Conservation (phyloP, 2,113 vertebrate species). For the Caloenas nicobarica region DNA sequence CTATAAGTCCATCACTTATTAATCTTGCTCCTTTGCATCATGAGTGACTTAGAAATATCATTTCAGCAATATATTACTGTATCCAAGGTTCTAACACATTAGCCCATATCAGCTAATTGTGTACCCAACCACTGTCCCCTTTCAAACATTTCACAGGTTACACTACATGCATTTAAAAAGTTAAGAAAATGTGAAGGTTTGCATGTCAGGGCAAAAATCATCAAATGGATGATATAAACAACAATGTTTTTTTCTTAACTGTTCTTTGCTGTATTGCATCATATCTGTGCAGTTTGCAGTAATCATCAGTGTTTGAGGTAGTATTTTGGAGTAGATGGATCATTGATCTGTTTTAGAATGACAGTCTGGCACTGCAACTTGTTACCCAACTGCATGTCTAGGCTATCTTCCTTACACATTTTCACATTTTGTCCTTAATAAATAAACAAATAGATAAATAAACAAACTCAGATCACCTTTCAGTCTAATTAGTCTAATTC, state of each 20-base stretch:
- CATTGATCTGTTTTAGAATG: not conserved
- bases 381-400: not conserved
- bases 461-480: not conserved
- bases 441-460: not conserved
- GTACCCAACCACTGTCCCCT: too few species aligned
- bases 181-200: not conserved
- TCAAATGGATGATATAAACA: not conserved
- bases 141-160: not conserved
- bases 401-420: not conserved
- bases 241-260: not conserved
- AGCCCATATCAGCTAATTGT: accelerated
- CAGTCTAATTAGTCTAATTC: not conserved
- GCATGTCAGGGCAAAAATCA: not conserved
- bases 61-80: not conserved
- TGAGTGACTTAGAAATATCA: not conserved
- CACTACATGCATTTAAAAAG: not conserved
- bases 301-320: not conserved
- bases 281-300: not conserved
- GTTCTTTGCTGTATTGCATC: not conserved
- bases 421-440: not conserved
- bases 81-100: not conserved
- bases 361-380: not conserved
- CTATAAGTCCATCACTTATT: not conserved
- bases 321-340: not conserved
- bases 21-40: not conserved